A percentile compares a stretch with the other conserved stretches of the same genome.
phyloP scores from a whole-genome alignment of 2,888 invertebrate genomes.

The Coelinius sp. region DNA sequence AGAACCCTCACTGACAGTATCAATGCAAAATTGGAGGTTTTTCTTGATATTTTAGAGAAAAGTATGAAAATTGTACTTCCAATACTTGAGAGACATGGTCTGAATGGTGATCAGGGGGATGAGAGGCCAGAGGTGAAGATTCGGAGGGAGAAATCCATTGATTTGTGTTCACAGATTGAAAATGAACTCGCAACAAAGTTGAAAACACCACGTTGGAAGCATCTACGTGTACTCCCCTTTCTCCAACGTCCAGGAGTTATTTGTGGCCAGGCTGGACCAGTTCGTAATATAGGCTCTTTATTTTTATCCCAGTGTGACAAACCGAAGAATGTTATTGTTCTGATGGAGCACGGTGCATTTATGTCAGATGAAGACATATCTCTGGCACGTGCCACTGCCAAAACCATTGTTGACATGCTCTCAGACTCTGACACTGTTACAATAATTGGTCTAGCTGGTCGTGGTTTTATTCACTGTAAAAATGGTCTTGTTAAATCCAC shows the following conservation, averaged over 20 bases:
- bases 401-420: conserved; percentile 66
- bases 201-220: conserved; percentile 62
- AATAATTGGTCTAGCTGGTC: conserved; percentile 61
- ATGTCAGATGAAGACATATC: conserved; percentile 66
- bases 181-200: conserved; percentile 58
- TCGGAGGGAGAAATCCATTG: conserved; percentile 40
- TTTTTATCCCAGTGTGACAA: conserved; percentile 63
- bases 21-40: conserved; percentile 58
- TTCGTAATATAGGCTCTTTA: conserved; percentile 65
- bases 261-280: conserved; percentile 65
- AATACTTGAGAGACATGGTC: conserved; percentile 53
- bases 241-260: conserved; percentile 60
- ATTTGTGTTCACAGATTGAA: conserved; percentile 61
- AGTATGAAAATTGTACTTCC: conserved; percentile 59
- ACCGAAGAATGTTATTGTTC: conserved; percentile 63
- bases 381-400: conserved; percentile 64
- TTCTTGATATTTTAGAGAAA: conserved; percentile 57
- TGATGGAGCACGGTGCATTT: conserved; percentile 63
- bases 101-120: conserved; percentile 44
- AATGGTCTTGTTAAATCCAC: conserved; percentile 61
- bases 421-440: conserved; percentile 64
- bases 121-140: neutral
- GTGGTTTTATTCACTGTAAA: conserved; percentile 56
- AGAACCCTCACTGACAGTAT: conserved; percentile 58
- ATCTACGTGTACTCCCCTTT: conserved; percentile 59